Base-by-base conservation (phyloP, 2,888 invertebrate species). In the Argyresthia albistria region DNA sequence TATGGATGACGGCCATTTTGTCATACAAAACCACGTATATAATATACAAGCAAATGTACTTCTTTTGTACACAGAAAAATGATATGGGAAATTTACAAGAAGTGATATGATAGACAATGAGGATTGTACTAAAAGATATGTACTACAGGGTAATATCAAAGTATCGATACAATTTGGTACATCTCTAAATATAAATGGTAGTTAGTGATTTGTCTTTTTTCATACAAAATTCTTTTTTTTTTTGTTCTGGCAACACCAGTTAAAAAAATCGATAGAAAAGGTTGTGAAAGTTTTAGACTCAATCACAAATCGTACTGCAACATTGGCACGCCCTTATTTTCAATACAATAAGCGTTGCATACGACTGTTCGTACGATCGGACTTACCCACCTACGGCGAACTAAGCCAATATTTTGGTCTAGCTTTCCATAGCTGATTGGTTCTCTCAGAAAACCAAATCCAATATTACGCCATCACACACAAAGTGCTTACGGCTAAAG, bases 271-370 rank as follows among this genome's bases (percentile, higher is more conserved):
- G 52, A 25, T 58, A 56, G 53, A 49, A 54, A 57, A 55, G 65
- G 1, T 11, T 39, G 39, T 39, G 39, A 39, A 39, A 39, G n/a
- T 8, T n/a, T n/a, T 8, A 8, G 65, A 67, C 64, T 65, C 65
- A 69, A 65, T 78, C 86, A 84, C 86, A 83, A 84, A 75, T 73
- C 77, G 87, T 87, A 87, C 82, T 87, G 86, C 87, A 87, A 86
- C 86, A 73, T 78, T 72, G 80, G 79, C 76, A 75, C 70, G 75
- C 80, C 82, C 86, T 82, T 86, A 86, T 87, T 76, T 67, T 48
- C 15, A 35, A 78, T 80, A 82, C 80, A 87, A 87, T 87, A 87
- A 87, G 87, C 84, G 87, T 87, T 87, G 87, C 86, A 87, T 87
- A 87, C 87, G 80, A 73, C 61, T 51, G 46, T 76, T 83, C 83